phyloP scores from a whole-genome alignment of 2,113 vertebrate genomes.

The Xenopus tropicalis region UCB_Xtro_10.0 CM004450.2:66051501-66052000 shows the following conservation, averaged over 20 bases:
- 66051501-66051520: no score
- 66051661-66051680: conserved; percentile 42
- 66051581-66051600: background rate
- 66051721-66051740: conserved; percentile 18
- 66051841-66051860: background rate
- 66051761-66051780: conserved; percentile 35
- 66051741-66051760: conserved; percentile 28
- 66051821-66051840: conserved; percentile 15
- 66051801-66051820: conserved; percentile 20
- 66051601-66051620: conserved; percentile 7
- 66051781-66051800: conserved; percentile 17
- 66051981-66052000: background rate
- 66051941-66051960: background rate
- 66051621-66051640: conserved; percentile 14
- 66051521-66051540: no score
- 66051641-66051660: conserved; percentile 35
- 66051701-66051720: conserved; percentile 34
- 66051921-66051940: conserved; percentile 1
- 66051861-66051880: conserved; percentile 2
- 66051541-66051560: no score
- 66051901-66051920: conserved; percentile 8
- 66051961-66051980: background rate
- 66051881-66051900: conserved; percentile 9
- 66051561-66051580: background rate
- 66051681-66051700: conserved; percentile 37